These are phyloP conservation scores for Drosophila erecta DNA, from an alignment of 1,140 invertebrate genomes.

Conservation along the genomic window DNA sequence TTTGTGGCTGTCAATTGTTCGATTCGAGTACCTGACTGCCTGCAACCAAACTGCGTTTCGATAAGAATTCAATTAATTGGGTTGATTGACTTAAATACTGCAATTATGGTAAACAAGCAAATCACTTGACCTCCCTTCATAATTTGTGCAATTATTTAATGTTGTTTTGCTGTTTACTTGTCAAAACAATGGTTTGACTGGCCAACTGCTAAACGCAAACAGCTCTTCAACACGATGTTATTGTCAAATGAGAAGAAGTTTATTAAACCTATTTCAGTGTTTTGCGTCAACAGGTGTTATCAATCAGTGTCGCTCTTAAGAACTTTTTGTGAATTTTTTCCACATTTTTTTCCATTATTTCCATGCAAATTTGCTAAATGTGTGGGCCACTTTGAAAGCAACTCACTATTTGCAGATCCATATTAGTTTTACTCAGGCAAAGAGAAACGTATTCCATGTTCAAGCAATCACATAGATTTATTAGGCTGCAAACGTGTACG, in stretches of 20 bases:
- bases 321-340: not conserved
- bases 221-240: slow-evolving; percentile 36
- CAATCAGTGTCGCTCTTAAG: slow-evolving; percentile 26
- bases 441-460: too few relatives aligned
- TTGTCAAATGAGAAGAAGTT: slow-evolving; percentile 33
- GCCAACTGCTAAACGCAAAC: slow-evolving; percentile 44
- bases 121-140: slow-evolving; percentile 17
- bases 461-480: too few relatives aligned
- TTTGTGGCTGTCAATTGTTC: slow-evolving; percentile 32
- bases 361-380: too few relatives aligned
- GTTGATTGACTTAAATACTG: slow-evolving; percentile 41
- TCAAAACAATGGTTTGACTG: slow-evolving; percentile 11
- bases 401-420: too few relatives aligned
- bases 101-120: slow-evolving; percentile 14
- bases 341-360: too few relatives aligned
- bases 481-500: too few relatives aligned
- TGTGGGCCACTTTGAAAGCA: too few relatives aligned
- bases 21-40: slow-evolving; percentile 10
- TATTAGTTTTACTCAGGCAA: too few relatives aligned
- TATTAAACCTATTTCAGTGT: not conserved
- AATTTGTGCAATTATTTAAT: slow-evolving; percentile 19
- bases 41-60: slow-evolving; percentile 12
- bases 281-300: slow-evolving; percentile 13
- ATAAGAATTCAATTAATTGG: slow-evolving; percentile 25
- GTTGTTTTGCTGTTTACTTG: slow-evolving; percentile 21